Base-by-base conservation (phyloP, 2,113 vertebrate species). In the Lagopus leucura region DNA sequence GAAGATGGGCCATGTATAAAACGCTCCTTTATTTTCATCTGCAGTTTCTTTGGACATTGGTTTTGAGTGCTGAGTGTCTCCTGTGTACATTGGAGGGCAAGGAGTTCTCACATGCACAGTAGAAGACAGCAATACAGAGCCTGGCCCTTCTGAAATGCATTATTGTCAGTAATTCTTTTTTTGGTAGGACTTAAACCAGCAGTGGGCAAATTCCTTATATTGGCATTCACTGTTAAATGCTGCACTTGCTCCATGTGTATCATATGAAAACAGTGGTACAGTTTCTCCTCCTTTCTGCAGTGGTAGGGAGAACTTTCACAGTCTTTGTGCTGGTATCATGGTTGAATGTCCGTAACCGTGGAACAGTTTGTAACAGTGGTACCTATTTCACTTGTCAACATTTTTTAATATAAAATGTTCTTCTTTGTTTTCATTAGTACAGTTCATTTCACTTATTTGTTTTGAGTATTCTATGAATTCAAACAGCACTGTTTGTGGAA, bases 231-330 rank as follows among this genome's bases (percentile, higher is more conserved):
- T 50, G 18, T 60, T 40, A 20, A 25, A 60, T 24, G 1, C 36
- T 73, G n/a, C 36, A 47, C 36, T n/a, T 54, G 0, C 2, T 58
- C 71, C 74, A 20, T 17, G 13, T 11, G 28, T 47, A 10, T 28
- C 28, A 42, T 60, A 27, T 57, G 77, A 48, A 72, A 72, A 27
- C 3, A 11, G 5, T 50, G 10, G 47, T 84, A n/a, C 15, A 12
- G 30, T 22, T 17, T 61, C 5, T 32, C 10, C 11, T 4, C 0
- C 18, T 75, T 17, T 82, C 24, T 7, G 12, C 32, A 2, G 6
- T 42, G 40, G 3, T n/a, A 45, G 19, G 10, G 36, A n/a, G 27
- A 89, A 17, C 30, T 91, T 91, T 70, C 47, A 8, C 11, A 4
- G 21, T 18, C 36, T 47, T 47, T 75, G 30, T 52, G 13, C 32